These are phyloP conservation scores for Rana temporaria DNA, from an alignment of 2,113 vertebrate species.

Conservation along the genomic window DNA sequence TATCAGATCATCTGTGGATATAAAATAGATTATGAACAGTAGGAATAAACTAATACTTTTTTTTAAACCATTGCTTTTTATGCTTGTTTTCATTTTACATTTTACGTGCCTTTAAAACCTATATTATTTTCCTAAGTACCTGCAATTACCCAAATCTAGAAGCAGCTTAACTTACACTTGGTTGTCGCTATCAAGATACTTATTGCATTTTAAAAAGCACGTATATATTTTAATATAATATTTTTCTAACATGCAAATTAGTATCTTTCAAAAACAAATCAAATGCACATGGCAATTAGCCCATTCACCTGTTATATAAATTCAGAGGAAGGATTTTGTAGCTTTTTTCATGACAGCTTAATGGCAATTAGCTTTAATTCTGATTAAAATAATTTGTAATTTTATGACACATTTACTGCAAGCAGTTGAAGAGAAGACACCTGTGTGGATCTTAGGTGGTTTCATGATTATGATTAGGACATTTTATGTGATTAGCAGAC, in stretches of 20 bases:
- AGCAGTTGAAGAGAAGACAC: conserved; percentile 8
- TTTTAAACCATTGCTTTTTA: too few species aligned
- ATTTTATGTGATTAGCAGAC: conserved; percentile 21
- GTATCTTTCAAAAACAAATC: not conserved
- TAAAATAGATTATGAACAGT: too few species aligned
- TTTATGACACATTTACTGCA: not conserved
- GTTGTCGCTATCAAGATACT: too few species aligned
- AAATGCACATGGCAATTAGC: not conserved
- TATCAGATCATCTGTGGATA: too few species aligned
- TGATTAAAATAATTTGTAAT: conserved; percentile 14
- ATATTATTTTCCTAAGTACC: too few species aligned
- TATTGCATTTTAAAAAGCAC: too few species aligned
- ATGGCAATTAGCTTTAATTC: not conserved
- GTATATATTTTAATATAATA: not conserved
- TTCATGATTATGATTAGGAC: conserved; percentile 12
- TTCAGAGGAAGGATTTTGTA: not conserved
- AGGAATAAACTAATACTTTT: too few species aligned
- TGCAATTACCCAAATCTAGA: too few species aligned
- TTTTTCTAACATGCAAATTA: conserved; percentile 1
- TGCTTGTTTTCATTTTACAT: too few species aligned
- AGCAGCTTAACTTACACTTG: too few species aligned
- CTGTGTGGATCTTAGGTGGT: not conserved
- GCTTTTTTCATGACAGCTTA: not conserved
- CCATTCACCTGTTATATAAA: conserved; percentile 11
- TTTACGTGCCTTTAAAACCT: too few species aligned